phyloP scores from a whole-genome alignment of 2,797 vertebrate genomes.

The Sternotherus odoratus region DNA sequence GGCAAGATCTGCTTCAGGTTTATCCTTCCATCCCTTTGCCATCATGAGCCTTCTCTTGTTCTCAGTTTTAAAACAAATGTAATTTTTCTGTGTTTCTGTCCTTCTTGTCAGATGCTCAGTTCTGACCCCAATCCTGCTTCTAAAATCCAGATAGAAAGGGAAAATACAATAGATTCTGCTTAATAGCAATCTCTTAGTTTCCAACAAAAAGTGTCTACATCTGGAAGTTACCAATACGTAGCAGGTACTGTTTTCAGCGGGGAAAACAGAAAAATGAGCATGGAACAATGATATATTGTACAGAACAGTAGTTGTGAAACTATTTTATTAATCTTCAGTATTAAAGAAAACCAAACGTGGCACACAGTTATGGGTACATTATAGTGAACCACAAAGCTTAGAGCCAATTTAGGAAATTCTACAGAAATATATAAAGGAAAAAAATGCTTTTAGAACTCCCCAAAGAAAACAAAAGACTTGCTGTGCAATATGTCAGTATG shows the following conservation, averaged over 20 bases:
- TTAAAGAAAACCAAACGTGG: background rate
- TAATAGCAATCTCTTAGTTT: background rate
- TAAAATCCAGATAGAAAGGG: background rate
- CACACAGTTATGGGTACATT: background rate
- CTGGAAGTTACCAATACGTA: background rate
- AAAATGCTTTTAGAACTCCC: background rate
- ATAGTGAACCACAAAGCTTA: background rate
- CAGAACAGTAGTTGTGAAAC: background rate
- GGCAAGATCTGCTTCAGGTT: background rate
- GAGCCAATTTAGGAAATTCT: background rate
- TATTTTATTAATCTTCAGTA: background rate
- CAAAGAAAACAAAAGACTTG: background rate
- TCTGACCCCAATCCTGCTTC: background rate
- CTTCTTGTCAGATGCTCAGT: fast-evolving
- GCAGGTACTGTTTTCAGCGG: background rate
- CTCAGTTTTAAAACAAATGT: background rate
- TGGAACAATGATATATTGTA: background rate
- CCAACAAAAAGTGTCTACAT: background rate
- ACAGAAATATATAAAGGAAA: background rate
- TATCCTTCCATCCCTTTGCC: background rate
- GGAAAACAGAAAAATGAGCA: background rate
- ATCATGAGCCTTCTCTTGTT: background rate
- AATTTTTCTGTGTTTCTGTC: background rate
- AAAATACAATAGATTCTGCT: background rate
- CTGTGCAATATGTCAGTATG: background rate